Evolutionary conservation across 2,113 vertebrate genomes (phyloP), one percentile per base, ranked within the genome.

Genomic region (Monopterus albus): DNA sequence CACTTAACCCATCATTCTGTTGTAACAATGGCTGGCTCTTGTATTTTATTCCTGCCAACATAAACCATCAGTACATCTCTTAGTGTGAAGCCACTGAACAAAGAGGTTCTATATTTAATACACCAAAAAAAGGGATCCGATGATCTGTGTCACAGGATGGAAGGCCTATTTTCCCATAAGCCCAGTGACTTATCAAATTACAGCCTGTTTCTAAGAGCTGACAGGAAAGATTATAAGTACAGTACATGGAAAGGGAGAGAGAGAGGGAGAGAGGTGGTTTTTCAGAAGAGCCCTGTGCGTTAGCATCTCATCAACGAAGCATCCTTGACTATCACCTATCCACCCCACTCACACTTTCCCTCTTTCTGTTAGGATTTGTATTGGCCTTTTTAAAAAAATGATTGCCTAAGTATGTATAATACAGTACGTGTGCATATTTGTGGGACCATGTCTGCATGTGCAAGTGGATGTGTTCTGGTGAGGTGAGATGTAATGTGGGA

Each of bases 151-250:
- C 81, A 78, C 64, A 80, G 56, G 36, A 74, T 29, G 38, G 62
- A 69, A 57, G 74, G 59, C 69, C 77, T 78, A 75, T 80, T 84
- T 75, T 75, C 85, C 84, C 79, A 83, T 88, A 52, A 84, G 72
- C 42, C 59, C 45, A 62, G 69, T 59, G 53, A 90, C 85, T 89
- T 83, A 85, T 90, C 85, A 90, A 87, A 85, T 88, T 85, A 90
- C 73, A 81, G 80, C 51, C 66, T 76, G 74, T 67, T 84, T 82
- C 70, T 61, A 38, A 63, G 50, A 68, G 78, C 68, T 84, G 84
- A 84, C 84, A 83, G 53, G 40, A 33, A 45, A 78, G 69, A 88
- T 88, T 81, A 88, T 56, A 28, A 15, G 21, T 38, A 62, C 36
- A n/a, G 21, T 42, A 62, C 64, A 78, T n/a, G n/a, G n/a, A n/a